Percentiles rank a stretch among this genome's conserved stretches.
Evolutionary conservation across 2,888 invertebrate species (phyloP).

Genomic region (Drosophila pegasa): DNA sequence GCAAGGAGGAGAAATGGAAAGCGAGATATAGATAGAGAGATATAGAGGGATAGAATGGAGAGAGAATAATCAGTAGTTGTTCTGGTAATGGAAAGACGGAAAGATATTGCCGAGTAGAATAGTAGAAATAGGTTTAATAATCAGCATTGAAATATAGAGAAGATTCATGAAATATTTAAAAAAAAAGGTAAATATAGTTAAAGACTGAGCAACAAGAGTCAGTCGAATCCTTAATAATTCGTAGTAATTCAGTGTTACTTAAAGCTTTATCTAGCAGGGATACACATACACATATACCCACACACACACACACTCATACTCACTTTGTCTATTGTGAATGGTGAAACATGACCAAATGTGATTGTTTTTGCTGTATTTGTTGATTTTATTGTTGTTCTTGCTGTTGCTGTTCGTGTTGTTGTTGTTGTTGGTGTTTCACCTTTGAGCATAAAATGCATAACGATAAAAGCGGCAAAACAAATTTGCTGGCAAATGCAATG

Average conservation of each 20-base stretch:
- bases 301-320: not conserved
- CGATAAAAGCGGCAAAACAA: constrained; percentile 57
- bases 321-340: constrained; percentile 45
- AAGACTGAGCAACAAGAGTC: not conserved
- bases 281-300: not conserved
- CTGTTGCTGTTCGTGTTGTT: constrained; percentile 24
- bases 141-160: too few relatives aligned
- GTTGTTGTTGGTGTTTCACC: constrained; percentile 50
- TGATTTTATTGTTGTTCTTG: constrained; percentile 7
- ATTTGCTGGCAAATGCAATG: constrained; percentile 68
- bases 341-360: constrained; percentile 47
- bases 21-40: not conserved
- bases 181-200: too few relatives aligned
- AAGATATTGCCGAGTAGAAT: not conserved
- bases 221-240: too few relatives aligned
- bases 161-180: too few relatives aligned
- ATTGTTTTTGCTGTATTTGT: constrained; percentile 29
- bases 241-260: not conserved
- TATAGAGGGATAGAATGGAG: not conserved
- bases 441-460: constrained; percentile 64
- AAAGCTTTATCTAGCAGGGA: not conserved
- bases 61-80: not conserved
- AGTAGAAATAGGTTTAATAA: too few relatives aligned
- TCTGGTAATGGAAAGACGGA: not conserved
- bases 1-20: not conserved